These are phyloP conservation scores for Zelleria hepariella DNA, from an alignment of 2,888 invertebrate genomes.

Conservation along the genomic window DNA sequence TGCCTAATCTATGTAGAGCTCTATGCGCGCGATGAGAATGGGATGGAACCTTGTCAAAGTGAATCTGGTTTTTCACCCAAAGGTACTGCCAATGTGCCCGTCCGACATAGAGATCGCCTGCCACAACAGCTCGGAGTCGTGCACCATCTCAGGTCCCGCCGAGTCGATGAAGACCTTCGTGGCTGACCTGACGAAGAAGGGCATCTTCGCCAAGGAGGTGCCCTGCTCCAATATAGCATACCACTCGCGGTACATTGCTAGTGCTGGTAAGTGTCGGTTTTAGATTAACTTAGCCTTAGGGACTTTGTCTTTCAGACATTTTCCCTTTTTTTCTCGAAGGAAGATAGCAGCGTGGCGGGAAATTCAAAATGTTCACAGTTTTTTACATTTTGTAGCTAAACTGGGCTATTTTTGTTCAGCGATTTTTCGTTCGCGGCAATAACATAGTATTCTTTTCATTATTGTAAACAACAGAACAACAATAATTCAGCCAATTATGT, in stretches of 20 bases:
- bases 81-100: constrained; percentile 48
- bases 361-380: too few species aligned
- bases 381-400: too few species aligned
- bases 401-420: too few species aligned
- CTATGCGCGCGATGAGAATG: too few species aligned
- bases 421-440: too few species aligned
- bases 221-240: constrained; percentile 85
- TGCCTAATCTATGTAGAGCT: too few species aligned
- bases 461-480: too few species aligned
- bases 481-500: too few species aligned
- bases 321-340: too few species aligned
- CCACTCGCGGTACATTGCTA: constrained; percentile 84
- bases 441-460: too few species aligned
- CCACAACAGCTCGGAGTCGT: constrained; percentile 82
- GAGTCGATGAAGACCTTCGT: constrained; percentile 74
- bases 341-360: too few species aligned
- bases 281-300: not conserved
- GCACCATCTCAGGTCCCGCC: constrained; percentile 83
- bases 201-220: constrained; percentile 45
- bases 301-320: too few species aligned
- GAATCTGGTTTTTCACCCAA: not conserved
- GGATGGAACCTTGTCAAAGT: not conserved
- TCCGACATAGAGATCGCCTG: constrained; percentile 81
- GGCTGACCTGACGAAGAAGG: constrained; percentile 35
- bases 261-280: constrained; percentile 49